A percentile compares a stretch with the other conserved stretches of the same genome.
Conservation (phyloP, 2,113 vertebrate species). For the Tursiops truncatus region DNA sequence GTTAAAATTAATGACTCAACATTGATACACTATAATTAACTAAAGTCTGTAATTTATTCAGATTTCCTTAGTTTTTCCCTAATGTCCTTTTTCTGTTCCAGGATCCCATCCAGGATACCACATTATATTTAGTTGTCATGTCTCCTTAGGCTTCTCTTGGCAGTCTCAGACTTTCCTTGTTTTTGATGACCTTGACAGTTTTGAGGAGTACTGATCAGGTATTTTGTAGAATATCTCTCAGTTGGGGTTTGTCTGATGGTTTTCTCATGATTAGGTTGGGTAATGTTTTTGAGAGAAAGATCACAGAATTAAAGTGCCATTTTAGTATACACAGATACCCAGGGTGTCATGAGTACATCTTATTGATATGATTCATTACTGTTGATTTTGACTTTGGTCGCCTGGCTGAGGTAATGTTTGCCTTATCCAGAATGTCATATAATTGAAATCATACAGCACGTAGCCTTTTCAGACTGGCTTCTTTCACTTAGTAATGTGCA, state of each 20-base stretch:
- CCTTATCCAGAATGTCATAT: slow-evolving; percentile 7
- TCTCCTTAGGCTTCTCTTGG: slow-evolving; percentile 10
- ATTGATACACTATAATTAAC: background rate
- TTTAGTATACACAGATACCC: background rate
- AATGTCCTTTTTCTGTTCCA: slow-evolving; percentile 44
- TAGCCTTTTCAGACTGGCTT: background rate
- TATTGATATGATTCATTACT: background rate
- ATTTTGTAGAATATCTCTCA: slow-evolving; percentile 38
- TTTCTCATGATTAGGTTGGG: background rate
- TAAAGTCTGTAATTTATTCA: background rate
- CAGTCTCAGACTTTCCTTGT: slow-evolving; percentile 4
- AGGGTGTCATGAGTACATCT: background rate
- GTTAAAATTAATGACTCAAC: background rate
- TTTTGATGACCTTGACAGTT: slow-evolving; percentile 40
- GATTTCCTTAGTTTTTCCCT: background rate
- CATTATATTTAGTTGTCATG: background rate
- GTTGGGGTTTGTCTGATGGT: background rate
- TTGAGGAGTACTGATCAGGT: slow-evolving; percentile 19
- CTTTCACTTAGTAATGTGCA: background rate
- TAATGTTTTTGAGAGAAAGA: slow-evolving; percentile 2
- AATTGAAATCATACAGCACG: background rate
- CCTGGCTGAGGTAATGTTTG: background rate
- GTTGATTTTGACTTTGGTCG: background rate
- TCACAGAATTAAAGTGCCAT: background rate
- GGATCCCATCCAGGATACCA: background rate